Conservation (phyloP, 2,888 invertebrate genomes). For the Drosophila merina region DNA sequence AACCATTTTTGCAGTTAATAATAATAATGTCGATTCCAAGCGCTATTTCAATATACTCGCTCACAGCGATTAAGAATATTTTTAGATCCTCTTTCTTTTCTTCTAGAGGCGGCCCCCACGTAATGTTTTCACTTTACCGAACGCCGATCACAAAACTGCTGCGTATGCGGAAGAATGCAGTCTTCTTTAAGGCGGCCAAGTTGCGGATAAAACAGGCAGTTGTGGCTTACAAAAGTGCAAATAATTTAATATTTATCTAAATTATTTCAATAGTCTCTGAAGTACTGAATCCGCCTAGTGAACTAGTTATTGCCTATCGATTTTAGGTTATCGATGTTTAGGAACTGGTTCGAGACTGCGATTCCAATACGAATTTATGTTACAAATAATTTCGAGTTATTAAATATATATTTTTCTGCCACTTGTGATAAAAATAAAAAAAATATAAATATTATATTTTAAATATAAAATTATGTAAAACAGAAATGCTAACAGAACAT, state of each 20-base stretch:
- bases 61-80: slow-evolving; percentile 65
- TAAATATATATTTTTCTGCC: too few relatives aligned
- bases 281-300: not conserved
- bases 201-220: slow-evolving; percentile 35
- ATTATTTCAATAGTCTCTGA: slow-evolving; percentile 26
- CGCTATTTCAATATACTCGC: slow-evolving; percentile 27
- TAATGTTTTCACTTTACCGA: slow-evolving; percentile 55
- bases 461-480: too few relatives aligned
- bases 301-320: not conserved
- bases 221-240: slow-evolving; percentile 48
- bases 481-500: too few relatives aligned
- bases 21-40: slow-evolving; percentile 8
- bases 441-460: too few relatives aligned
- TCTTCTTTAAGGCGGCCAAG: slow-evolving; percentile 19
- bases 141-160: slow-evolving; percentile 55
- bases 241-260: slow-evolving; percentile 39
- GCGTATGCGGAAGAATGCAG: slow-evolving; percentile 11
- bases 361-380: not conserved
- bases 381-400: not conserved
- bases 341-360: not conserved
- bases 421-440: too few relatives aligned
- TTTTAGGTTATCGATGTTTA: not conserved
- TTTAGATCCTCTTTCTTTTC: slow-evolving; percentile 67
- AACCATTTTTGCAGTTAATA: slow-evolving; percentile 87
- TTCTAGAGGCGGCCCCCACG: slow-evolving; percentile 60